Evolutionary conservation across 1,140 invertebrate species (phyloP), one percentile per base, ranked within the genome.

Genomic region (Druon quercuslanigerum): DNA sequence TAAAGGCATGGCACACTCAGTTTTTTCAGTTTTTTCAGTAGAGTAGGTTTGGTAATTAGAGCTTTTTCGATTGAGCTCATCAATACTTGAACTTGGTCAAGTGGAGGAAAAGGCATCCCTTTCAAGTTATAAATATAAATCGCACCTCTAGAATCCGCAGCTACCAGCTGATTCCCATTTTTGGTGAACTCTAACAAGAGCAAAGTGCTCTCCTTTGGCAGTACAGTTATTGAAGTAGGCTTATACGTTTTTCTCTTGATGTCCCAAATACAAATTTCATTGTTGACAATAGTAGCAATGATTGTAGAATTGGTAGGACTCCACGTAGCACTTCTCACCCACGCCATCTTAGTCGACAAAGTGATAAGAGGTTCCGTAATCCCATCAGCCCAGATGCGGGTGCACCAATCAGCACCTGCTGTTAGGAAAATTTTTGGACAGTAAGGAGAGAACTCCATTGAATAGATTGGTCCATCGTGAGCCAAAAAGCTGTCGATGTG

Each of bases 241-340:
- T 92, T 92, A 33, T 95, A 92, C 2, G 91, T 93, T 82, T 94
- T 95, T 14, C 94, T 90, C 46, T 93, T 92, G 1, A 96, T 89
- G 84, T 96, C 94, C 95, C 95, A 96, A 50, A 96, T 92, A 20
- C 94, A 94, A 6, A 96, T 92, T 8, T 93, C 93, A 83, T 94
- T 94, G 9, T 94, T 94, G 57, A 94, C 95, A 0, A 95, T 93
- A 1, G 94, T 95, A 3, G 96, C 95, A 73, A 98, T 93, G 3
- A 98, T 94, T 0, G 96, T 97, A 0, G 96, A 95, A 82, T 96
- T 96, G 9, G 94, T 94, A 1, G 96, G 96, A 83, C 95, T 94
- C 94, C 97, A 98, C 1, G 93, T 92, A 9, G 95, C 94, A 73
- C 93, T 94, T 81, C 93, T 92, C 0, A 96, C 93, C 0, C 94